Evolutionary conservation across 2,113 vertebrate genomes (phyloP).

Genomic region (Xenopus tropicalis): DNA sequence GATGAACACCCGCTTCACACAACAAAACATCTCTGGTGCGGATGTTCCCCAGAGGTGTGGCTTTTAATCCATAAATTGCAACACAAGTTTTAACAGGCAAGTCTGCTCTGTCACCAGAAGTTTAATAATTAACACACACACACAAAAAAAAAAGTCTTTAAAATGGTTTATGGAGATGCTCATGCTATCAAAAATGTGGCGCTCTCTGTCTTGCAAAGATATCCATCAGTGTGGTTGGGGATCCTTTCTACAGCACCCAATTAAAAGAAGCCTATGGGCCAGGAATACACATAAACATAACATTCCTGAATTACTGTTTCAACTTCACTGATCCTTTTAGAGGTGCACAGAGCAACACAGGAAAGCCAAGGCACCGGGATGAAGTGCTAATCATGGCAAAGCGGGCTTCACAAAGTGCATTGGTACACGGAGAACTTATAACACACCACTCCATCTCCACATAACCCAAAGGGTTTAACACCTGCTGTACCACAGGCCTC

Average conservation of each 20-base stretch:
- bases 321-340: slow-evolving; percentile 36
- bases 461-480: no score
- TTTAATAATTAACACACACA: slow-evolving; percentile 69
- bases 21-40: slow-evolving; percentile 64
- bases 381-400: slow-evolving; percentile 28
- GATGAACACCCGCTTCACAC: slow-evolving; percentile 47
- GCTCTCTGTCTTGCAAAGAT: slow-evolving; percentile 6
- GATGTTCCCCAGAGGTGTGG: slow-evolving; percentile 74
- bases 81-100: slow-evolving; percentile 82
- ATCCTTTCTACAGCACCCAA: slow-evolving; percentile 53
- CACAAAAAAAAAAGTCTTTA: slow-evolving; percentile 47
- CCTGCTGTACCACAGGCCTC: no score
- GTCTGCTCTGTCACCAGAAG: slow-evolving; percentile 63
- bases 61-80: slow-evolving; percentile 87
- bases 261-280: slow-evolving; percentile 52
- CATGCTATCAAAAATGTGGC: slow-evolving; percentile 46
- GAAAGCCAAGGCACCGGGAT: slow-evolving; percentile 21
- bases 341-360: slow-evolving; percentile 29
- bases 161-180: slow-evolving; percentile 63
- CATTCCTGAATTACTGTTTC: slow-evolving; percentile 13
- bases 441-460: not conserved
- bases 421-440: slow-evolving; percentile 42
- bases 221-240: slow-evolving; percentile 26
- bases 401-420: slow-evolving; percentile 51
- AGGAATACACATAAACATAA: slow-evolving; percentile 39